A percentile compares a stretch with the other conserved stretches of the same genome.
Conservation (phyloP, 2,888 invertebrate species). For the Xiphydria camelus region DNA sequence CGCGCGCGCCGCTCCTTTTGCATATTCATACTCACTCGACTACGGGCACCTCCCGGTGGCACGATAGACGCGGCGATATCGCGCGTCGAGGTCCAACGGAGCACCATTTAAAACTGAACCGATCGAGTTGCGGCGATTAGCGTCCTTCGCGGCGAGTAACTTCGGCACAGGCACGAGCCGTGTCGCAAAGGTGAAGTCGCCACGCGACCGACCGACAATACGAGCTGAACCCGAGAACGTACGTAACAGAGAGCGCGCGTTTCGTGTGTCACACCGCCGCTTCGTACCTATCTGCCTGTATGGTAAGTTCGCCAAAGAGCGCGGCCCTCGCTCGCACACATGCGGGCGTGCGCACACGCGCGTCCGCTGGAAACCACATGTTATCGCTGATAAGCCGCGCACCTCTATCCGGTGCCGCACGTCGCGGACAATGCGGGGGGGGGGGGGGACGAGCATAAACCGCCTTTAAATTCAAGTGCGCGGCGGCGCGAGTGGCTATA, state of each 20-base stretch:
- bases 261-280: constrained; percentile 24
- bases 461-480: too few relatives aligned
- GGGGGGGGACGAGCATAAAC: too few relatives aligned
- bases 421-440: too few relatives aligned
- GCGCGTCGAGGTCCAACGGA: too few relatives aligned
- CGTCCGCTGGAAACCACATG: constrained; percentile 20
- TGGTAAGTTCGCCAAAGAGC: too few relatives aligned
- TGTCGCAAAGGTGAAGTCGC: not conserved
- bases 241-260: constrained; percentile 12
- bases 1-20: too few relatives aligned
- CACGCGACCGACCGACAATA: constrained; percentile 4
- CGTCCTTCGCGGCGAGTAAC: not conserved
- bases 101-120: too few relatives aligned
- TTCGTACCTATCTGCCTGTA: too few relatives aligned
- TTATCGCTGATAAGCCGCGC: constrained; percentile 24
- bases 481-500: too few relatives aligned
- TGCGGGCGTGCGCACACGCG: constrained; percentile 8
- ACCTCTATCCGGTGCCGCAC: too few relatives aligned
- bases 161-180: not conserved
- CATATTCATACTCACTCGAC: constrained; percentile 43
- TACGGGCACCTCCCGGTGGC: constrained; percentile 24
- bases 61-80: too few relatives aligned
- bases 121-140: too few relatives aligned
- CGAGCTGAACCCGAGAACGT: constrained; percentile 12
- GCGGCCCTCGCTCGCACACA: constrained; percentile 8